Evolutionary conservation across 2,888 invertebrate species (phyloP).

Genomic region (Trilocha varians): DNA sequence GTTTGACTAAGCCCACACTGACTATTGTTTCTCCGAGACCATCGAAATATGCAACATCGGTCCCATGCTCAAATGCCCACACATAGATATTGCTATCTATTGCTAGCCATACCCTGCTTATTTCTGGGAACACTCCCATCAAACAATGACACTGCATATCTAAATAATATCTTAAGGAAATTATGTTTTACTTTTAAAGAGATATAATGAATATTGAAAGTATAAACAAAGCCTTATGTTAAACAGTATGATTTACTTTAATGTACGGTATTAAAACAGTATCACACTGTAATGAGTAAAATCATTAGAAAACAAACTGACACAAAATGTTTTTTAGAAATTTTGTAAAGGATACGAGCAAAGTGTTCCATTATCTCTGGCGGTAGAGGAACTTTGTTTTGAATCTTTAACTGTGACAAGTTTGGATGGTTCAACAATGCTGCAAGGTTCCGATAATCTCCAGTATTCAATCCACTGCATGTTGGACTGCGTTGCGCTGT

Average conservation of each 20-base stretch:
- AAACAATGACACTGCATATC: conserved; percentile 96
- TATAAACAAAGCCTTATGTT: too few species aligned
- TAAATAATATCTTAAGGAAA: conserved; percentile 37
- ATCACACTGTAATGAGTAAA: too few species aligned
- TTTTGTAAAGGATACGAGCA: conserved; percentile 84
- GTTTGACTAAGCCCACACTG: conserved; percentile 91
- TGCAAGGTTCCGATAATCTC: conserved; percentile 89
- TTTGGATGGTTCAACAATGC: conserved; percentile 79
- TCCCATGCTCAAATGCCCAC: conserved; percentile 97
- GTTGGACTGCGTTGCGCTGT: conserved; percentile 81
- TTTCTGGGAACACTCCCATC: conserved; percentile 98
- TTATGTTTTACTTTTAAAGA: neutral
- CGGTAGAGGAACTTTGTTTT: conserved; percentile 91
- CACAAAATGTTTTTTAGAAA: neutral
- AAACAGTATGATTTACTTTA: too few species aligned
- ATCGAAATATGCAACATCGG: conserved; percentile 97
- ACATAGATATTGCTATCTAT: conserved; percentile 98
- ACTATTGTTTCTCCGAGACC: conserved; percentile 95
- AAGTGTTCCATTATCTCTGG: conserved; percentile 96
- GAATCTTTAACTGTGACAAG: conserved; percentile 84
- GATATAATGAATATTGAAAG: neutral
- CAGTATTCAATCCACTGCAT: conserved; percentile 91
- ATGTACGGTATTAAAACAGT: too few species aligned
- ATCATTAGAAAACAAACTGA: too few species aligned
- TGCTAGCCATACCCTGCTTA: conserved; percentile 96